A percentile compares a stretch with the other conserved stretches of the same genome.
Evolutionary conservation across 2,888 invertebrate genomes (phyloP).

Genomic region (Tiliacea aurago): DNA sequence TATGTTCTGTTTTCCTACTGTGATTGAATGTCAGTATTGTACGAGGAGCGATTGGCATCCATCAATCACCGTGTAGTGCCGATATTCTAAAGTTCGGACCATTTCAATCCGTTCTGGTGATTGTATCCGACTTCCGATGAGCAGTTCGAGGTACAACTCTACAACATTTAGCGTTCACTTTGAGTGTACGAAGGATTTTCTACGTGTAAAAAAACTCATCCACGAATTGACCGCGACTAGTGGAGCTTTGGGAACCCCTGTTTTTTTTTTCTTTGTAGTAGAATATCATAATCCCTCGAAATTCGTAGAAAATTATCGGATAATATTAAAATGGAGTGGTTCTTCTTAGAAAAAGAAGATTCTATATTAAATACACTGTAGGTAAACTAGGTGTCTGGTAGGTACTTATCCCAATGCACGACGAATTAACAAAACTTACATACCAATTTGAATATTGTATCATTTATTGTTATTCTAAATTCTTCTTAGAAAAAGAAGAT

Average conservation of each 20-base stretch:
- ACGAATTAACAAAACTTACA: too few relatives aligned
- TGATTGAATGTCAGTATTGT: not conserved
- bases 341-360: too few relatives aligned
- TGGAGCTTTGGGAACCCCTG: not conserved
- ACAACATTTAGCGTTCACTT: not conserved
- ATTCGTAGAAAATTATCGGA: not conserved
- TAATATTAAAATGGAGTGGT: too few relatives aligned
- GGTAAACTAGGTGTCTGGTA: too few relatives aligned
- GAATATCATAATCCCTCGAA: not conserved
- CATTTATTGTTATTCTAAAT: not conserved
- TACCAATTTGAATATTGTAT: too few relatives aligned
- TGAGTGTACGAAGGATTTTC: slow-evolving; percentile 1
- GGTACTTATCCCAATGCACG: too few relatives aligned
- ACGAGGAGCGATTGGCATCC: not conserved
- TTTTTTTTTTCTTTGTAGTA: not conserved
- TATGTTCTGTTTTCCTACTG: not conserved
- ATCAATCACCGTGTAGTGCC: not conserved
- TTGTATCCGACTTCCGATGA: not conserved
- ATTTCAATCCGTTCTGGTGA: not conserved
- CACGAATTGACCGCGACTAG: not conserved
- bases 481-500: not conserved
- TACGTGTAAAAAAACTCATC: not conserved
- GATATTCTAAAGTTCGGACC: not conserved
- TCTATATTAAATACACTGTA: too few relatives aligned
- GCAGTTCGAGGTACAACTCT: not conserved